A percentile compares a stretch with the other conserved stretches of the same genome.
phyloP scores from a whole-genome alignment of 2,888 invertebrate genomes.

The Lepeophtheirus nordmannii region DNA sequence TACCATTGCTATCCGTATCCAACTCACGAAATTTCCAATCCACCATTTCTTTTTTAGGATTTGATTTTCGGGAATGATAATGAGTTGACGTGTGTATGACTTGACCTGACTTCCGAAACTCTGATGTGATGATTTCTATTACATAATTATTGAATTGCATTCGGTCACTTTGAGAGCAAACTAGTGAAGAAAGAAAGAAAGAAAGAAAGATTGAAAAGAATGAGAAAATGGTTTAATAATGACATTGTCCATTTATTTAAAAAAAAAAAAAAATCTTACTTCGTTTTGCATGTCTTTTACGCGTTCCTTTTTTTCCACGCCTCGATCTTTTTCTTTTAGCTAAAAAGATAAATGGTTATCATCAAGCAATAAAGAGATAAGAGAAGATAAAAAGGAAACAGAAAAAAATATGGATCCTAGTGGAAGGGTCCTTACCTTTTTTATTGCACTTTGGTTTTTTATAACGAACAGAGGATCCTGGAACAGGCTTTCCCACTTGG shows the following conservation, averaged over 20 bases:
- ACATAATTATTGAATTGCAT: conserved; percentile 65
- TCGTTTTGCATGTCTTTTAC: not conserved
- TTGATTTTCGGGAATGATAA: not conserved
- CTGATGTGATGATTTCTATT: conserved; percentile 65
- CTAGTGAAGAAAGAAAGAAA: conserved; percentile 30
- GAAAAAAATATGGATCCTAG: too few species aligned
- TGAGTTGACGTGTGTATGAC: not conserved
- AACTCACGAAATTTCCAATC: not conserved
- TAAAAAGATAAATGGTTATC: too few species aligned
- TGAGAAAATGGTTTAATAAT: not conserved
- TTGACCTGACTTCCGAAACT: conserved; percentile 39
- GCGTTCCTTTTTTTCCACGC: not conserved
- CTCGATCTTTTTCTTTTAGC: too few species aligned
- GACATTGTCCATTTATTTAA: not conserved
- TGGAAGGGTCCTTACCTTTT: conserved; percentile 1
- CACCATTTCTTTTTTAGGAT: conserved; percentile 1
- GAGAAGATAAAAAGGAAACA: too few species aligned
- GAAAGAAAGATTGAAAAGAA: too few species aligned
- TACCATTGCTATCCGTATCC: conserved; percentile 43
- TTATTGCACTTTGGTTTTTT: conserved; percentile 31
- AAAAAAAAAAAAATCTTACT: too few species aligned
- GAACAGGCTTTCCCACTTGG: conserved; percentile 59
- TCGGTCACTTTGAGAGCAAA: conserved; percentile 58
- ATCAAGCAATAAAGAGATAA: too few species aligned
- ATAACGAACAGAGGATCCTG: conserved; percentile 57